Evolutionary conservation across 2,113 vertebrate species (phyloP), one percentile per base, ranked within the genome.

Genomic region (Hyperopisus bebe): DNA sequence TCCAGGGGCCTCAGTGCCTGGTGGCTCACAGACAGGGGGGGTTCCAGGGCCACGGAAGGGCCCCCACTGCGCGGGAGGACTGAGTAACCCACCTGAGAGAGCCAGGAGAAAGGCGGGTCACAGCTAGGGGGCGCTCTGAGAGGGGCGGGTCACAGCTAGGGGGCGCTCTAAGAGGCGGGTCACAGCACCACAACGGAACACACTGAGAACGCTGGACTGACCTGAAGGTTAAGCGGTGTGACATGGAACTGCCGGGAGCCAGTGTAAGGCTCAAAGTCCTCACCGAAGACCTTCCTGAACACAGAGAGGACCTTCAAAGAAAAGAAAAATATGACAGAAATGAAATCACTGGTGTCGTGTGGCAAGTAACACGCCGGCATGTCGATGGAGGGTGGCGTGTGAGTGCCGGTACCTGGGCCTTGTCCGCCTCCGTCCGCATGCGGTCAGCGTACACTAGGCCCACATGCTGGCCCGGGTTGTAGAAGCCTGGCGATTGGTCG

Each of bases 141-240:
- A 51, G 50, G 17, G 50, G 2, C 0, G 3, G 13, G 50, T 42
- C 42, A 42, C 42, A 42, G 42, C 42, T 44, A 44, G 42, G 42
- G 42, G 39, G 39, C 39, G 39, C 39, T 3, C 39, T 15, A 3
- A 24, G 55, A 58, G n/a, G 27, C 21, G 13, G 27, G 47, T 31
- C 46, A 83, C 19, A 83, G 39, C 31, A 66, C 9, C n/a, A 27
- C 62, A 31, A 27, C 0, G n/a, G 58, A n/a, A 31, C n/a, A 66
- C n/a, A 66, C 0, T 66, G n/a, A 11, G 9, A 66, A 66, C 10
- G 10, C 62, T 27, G 62, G 15, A 44, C 93, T 92, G 91, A 99
- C 98, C 98, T 99, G 98, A 91, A 99, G 92, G 9, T 97, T 97
- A 88, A 97, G 96, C 0, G 98, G 98, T 70, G 96, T 98, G 89